Base-by-base conservation (phyloP, 2,797 vertebrate genomes). In the Catamblyrhynchus diadema region DNA sequence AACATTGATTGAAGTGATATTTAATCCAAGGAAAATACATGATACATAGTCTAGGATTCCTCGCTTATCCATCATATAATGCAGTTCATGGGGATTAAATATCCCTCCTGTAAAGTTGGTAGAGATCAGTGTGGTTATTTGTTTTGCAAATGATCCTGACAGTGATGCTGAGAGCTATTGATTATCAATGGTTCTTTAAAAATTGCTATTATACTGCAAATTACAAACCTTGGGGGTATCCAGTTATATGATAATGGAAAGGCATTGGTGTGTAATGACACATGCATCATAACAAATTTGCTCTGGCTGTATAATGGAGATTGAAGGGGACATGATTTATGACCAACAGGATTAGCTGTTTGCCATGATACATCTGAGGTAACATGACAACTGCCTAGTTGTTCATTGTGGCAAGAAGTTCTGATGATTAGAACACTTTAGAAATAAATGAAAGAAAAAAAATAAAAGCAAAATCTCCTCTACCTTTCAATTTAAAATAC, bases 101-200 rank as follows among this genome's bases (percentile, higher is more conserved):
- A 90, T 93, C 96, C 81, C 66, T 62, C 60, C 86, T 75, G 90
- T 88, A 85, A 96, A 93, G 95, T 92, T 94, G 90, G 53, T 95
- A 37, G 92, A 93, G 79, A 89, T 90, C 70, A 47, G 79, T 69
- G 30, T 48, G 90, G 80, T 73, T 91, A 69, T 93, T 95, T 96
- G 94, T 93, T 96, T 94, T 96, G 93, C 90, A 97, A 97, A 94
- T 84, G 87, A 96, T 95, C 69, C 85, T 82, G 65, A 94, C 89
- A 83, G 83, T 71, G 88, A 84, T 87, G 73, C 81, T 91, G 94
- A 95, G 93, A 92, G 91, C 90, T 96, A 94, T 96, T 90, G 94
- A 97, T 94, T 96, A 89, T 62, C 85, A 83, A 92, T 95, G 91
- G 81, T 73, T 94, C 95, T 94, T 95, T 80, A 95, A 96, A 93